Conservation (phyloP, 2,888 invertebrate species). For the Eristalis arbustorum region DNA sequence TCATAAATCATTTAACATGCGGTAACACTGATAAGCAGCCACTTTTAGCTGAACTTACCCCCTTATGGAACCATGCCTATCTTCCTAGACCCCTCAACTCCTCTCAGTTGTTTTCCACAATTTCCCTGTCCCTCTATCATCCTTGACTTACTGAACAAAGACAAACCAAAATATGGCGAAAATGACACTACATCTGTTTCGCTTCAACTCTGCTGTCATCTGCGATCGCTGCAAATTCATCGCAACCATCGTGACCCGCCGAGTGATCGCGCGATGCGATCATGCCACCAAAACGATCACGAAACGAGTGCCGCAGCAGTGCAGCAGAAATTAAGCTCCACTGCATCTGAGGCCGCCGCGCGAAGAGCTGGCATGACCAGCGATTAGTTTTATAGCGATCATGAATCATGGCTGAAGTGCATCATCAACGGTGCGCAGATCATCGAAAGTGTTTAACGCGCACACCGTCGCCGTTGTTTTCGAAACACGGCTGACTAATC, state of each 20-base stretch:
- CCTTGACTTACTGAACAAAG: too few species aligned
- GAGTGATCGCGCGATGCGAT: neutral
- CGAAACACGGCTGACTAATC: neutral
- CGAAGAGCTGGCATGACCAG: neutral
- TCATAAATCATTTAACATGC: too few species aligned
- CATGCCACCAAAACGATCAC: neutral
- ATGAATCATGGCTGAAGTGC: neutral
- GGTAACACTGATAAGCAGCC: too few species aligned
- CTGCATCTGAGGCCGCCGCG: neutral
- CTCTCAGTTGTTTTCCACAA: too few species aligned
- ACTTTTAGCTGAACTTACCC: too few species aligned
- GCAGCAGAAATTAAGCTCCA: neutral
- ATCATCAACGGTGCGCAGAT: neutral
- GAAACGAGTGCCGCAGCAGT: neutral
- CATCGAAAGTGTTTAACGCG: neutral
- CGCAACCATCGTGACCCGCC: neutral
- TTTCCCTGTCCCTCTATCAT: too few species aligned
- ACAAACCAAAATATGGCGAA: too few species aligned
- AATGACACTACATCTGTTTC: too few species aligned
- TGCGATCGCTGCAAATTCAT: neutral
- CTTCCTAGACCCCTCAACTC: too few species aligned
- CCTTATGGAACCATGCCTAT: too few species aligned
- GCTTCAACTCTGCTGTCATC: neutral
- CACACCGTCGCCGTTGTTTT: neutral
- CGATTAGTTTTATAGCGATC: neutral